phyloP scores from a whole-genome alignment of 35 echinoderm and acorn worm species.

The Amphiura filiformis region DNA sequence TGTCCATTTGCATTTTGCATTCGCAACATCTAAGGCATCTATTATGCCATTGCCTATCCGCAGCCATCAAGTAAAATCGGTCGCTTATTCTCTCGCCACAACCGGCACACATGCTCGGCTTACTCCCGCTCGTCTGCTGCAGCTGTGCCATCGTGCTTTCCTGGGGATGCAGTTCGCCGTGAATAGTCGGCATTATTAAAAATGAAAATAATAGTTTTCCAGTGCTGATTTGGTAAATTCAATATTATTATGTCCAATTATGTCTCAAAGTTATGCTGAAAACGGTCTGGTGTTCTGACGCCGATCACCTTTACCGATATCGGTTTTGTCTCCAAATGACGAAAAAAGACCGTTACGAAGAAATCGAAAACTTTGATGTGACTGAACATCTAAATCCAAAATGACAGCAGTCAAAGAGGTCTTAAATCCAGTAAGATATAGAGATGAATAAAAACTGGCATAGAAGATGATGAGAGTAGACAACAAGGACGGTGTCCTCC shows the following conservation, averaged over 20 bases:
- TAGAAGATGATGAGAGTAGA: not conserved
- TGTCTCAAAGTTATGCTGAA: not conserved
- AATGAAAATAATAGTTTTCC: not conserved
- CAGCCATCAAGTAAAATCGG: slow-evolving; percentile 85
- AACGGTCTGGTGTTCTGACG: not conserved
- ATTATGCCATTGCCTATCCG: slow-evolving; percentile 86
- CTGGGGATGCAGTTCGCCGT: not conserved
- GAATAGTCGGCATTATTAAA: not conserved
- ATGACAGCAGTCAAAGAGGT: not conserved
- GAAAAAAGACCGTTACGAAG: not conserved
- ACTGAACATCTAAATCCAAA: not conserved
- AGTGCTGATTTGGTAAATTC: not conserved
- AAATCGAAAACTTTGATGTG: not conserved
- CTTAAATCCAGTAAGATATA: not conserved
- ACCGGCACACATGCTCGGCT: slow-evolving; percentile 71
- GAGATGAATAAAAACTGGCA: not conserved
- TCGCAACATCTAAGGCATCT: slow-evolving; percentile 71
- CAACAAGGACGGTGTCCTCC: not conserved
- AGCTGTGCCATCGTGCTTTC: not conserved
- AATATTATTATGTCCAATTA: not conserved
- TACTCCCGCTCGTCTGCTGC: slow-evolving; percentile 6
- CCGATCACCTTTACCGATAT: not conserved
- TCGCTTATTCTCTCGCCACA: slow-evolving; percentile 82
- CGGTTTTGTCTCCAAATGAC: not conserved
- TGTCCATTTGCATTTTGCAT: slow-evolving; percentile 81